Percentiles rank a stretch among this genome's conserved stretches.
Evolutionary conservation across 2,888 invertebrate genomes (phyloP).

Genomic region (Sclerodermus sp.): DNA sequence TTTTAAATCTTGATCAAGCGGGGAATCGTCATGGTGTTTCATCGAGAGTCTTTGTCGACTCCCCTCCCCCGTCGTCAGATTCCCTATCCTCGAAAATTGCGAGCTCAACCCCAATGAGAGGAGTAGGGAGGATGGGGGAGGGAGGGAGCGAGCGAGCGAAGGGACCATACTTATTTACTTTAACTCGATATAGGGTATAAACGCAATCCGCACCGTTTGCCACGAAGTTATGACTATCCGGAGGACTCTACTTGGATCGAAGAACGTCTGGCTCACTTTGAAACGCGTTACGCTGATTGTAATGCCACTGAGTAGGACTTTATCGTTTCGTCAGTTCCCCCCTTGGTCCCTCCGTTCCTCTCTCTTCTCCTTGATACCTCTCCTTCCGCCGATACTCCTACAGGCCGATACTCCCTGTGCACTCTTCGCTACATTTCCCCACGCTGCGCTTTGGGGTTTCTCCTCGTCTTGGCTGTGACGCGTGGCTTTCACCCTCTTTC

Average conservation of each 20-base stretch:
- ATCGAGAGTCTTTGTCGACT: too few relatives aligned
- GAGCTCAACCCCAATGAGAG: too few relatives aligned
- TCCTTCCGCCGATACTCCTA: not conserved
- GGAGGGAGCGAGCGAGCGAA: not conserved
- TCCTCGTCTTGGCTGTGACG: slow-evolving; percentile 5
- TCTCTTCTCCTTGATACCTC: slow-evolving; percentile 8
- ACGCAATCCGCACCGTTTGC: slow-evolving; percentile 37
- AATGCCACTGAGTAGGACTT: slow-evolving; percentile 36
- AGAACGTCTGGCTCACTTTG: slow-evolving; percentile 45
- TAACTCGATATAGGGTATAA: slow-evolving; percentile 36
- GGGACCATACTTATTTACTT: slow-evolving; percentile 33
- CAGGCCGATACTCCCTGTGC: slow-evolving; percentile 1
- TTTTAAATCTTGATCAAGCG: too few relatives aligned
- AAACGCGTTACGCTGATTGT: slow-evolving; percentile 50
- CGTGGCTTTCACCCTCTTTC: not conserved
- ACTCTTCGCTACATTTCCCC: slow-evolving; percentile 7
- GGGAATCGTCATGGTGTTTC: too few relatives aligned
- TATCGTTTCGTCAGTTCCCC: slow-evolving; percentile 22
- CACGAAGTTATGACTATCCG: slow-evolving; percentile 32
- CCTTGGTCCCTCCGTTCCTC: slow-evolving; percentile 7
- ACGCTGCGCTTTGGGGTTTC: slow-evolving; percentile 11
- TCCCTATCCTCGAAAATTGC: too few relatives aligned
- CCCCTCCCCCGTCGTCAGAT: too few relatives aligned
- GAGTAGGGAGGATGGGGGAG: too few relatives aligned
- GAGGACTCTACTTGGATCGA: slow-evolving; percentile 25